phyloP scores from a whole-genome alignment of 2,888 invertebrate genomes.

The Panorpa germanica region DNA sequence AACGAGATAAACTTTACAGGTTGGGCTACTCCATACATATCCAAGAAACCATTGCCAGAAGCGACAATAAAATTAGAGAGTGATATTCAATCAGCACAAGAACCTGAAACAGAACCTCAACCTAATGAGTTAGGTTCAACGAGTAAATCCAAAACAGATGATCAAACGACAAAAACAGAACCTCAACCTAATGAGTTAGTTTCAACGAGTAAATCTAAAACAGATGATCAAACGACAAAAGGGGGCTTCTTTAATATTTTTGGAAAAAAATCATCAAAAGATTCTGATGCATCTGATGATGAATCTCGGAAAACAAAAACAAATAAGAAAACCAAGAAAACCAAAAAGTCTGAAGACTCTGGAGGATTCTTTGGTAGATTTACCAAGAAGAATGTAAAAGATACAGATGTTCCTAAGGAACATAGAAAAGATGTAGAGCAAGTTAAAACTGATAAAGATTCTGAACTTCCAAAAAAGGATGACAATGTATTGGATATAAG shows the following conservation, averaged over 20 bases:
- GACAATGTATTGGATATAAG: conserved; percentile 10
- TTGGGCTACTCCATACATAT: conserved; percentile 23
- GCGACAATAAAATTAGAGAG: conserved; percentile 27
- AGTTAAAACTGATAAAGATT: conserved; percentile 11
- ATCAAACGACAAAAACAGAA: conserved; percentile 16
- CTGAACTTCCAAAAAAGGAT: conserved; percentile 12
- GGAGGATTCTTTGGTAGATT: conserved; percentile 30
- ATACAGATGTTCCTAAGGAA: conserved; percentile 25
- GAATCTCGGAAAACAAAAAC: conserved; percentile 29
- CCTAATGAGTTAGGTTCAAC: conserved; percentile 21
- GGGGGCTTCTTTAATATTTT: too few relatives aligned
- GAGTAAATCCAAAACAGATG: conserved; percentile 14
- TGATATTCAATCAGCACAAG: conserved; percentile 26
- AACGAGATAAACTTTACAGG: conserved; percentile 25
- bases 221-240: conserved; percentile 15
- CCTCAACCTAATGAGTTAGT: conserved; percentile 16
- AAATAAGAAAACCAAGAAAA: conserved; percentile 26
- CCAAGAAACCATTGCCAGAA: too few relatives aligned
- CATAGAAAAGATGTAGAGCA: conserved; percentile 27
- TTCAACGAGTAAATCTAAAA: conserved; percentile 12
- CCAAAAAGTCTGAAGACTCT: conserved; percentile 30
- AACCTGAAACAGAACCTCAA: conserved; percentile 28
- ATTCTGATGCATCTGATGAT: conserved; percentile 29
- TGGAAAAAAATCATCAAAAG: too few relatives aligned
- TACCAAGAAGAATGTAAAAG: conserved; percentile 26